Base-by-base conservation (phyloP, 2,797 vertebrate species). In the Alca torda region DNA sequence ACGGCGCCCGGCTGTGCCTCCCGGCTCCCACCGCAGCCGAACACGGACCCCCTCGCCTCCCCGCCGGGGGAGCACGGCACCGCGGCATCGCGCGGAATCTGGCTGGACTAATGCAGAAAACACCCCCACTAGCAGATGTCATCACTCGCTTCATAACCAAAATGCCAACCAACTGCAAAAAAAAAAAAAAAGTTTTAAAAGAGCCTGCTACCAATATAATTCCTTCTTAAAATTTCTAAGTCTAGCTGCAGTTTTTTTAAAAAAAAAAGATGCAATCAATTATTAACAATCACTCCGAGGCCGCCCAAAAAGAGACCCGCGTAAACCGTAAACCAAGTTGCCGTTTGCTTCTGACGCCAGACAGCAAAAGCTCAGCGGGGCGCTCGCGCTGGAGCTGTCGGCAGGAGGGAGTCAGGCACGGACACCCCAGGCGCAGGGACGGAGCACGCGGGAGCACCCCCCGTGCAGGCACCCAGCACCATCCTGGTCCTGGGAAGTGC, bases 351-450 rank as follows among this genome's bases (percentile, higher is more conserved):
- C 28, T 3, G 2, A 33, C 8, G 4, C 6, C 70, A 37, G 11
- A 14, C 0, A 59, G 63, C 43, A 54, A 46, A 33, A 37, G 39
- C 65, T 72, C 69, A 64, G 18, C 35, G 23, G 19, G 24, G 50
- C 25, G 21, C 31, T 45, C 2, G 0, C 1, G 1, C 35, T 3
- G 18, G 24, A 31, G 78, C 50, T 59, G 31, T n/a, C 15, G 11
- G 35, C 24, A n/a, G 54, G 46, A 69, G 24, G n/a, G 19, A 12
- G 30, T 45, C 70, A 28, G 69, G 16, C 18, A 16, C 0, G 2
- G 65, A 24, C 39, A 39, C 0, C 0, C 0, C 10, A 25, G n/a
- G 35, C 3, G 33, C 4, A 45, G 61, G 37, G 25, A 35, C 11
- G 11, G 26, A 90, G 39, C 37, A 57, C 8, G 5, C 0, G 2